These are phyloP conservation scores for Lepidocyrtinus sp. DNA, from an alignment of 2,888 invertebrate species.

Conservation along the genomic window DNA sequence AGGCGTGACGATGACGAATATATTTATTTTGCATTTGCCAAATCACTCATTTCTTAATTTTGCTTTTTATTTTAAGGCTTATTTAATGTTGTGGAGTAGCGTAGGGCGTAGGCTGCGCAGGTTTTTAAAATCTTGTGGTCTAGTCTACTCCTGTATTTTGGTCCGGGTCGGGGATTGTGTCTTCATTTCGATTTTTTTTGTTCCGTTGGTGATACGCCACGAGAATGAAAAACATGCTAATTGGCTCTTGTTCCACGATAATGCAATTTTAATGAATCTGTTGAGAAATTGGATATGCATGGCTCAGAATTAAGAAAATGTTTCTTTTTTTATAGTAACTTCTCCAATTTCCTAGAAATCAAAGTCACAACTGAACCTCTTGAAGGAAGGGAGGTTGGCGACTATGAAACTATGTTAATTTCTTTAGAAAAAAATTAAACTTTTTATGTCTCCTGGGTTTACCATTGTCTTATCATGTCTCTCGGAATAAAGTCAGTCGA, in stretches of 20 bases:
- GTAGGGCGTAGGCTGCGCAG: too few species aligned
- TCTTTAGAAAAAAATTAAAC: background rate
- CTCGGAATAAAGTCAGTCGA: too few species aligned
- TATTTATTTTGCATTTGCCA: conserved; percentile 47
- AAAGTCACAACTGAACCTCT: background rate
- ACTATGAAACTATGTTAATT: background rate
- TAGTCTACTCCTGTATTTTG: too few species aligned
- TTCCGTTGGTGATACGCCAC: background rate
- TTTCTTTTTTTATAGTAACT: too few species aligned
- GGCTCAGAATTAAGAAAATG: conserved; percentile 6
- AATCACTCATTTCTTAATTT: conserved; percentile 32
- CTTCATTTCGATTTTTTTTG: conserved; percentile 20
- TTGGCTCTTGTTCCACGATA: conserved; percentile 54
- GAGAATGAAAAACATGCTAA: conserved; percentile 34
- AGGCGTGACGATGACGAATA: conserved; percentile 1
- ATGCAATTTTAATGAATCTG: conserved; percentile 58
- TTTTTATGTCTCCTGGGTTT: too few species aligned
- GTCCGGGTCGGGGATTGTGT: background rate
- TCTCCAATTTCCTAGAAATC: background rate
- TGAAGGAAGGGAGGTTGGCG: background rate
- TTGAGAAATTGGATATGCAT: conserved; percentile 55
- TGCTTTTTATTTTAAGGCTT: conserved; percentile 9
- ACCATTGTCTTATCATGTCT: too few species aligned
- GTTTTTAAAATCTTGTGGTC: too few species aligned
- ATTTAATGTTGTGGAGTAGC: too few species aligned